A percentile compares a stretch with the other conserved stretches of the same genome.
Conservation (phyloP, 2,113 vertebrate species). For the Aythya baeri region DNA sequence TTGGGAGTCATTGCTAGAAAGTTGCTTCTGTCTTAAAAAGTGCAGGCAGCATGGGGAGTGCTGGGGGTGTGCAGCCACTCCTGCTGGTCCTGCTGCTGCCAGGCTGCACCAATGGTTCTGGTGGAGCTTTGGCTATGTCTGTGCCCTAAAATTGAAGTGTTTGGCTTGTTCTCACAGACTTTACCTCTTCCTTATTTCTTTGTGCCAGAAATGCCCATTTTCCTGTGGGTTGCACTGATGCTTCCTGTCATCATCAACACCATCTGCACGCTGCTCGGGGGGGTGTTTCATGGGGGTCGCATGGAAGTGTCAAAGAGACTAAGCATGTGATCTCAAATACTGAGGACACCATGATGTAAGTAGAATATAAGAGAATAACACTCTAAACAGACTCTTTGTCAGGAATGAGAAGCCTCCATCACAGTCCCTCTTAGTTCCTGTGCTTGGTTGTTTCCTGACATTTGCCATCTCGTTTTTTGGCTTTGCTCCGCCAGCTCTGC, state of each 20-base stretch:
- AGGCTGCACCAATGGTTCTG: fast-evolving
- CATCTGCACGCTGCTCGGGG: fast-evolving
- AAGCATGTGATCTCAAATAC: not conserved
- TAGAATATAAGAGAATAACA: not conserved
- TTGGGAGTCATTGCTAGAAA: not conserved
- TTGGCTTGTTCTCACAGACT: not conserved
- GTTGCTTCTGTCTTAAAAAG: not conserved
- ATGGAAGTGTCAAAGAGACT: not conserved
- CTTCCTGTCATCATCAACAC: not conserved
- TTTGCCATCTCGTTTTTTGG: not conserved
- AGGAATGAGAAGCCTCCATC: not conserved
- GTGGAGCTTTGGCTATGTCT: not conserved
- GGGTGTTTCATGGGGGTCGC: not conserved
- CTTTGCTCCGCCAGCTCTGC: not conserved
- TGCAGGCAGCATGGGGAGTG: not conserved
- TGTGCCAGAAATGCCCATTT: not conserved
- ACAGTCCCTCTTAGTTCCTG: not conserved
- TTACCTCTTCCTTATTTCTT: not conserved
- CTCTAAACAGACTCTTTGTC: not conserved
- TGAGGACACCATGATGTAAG: fast-evolving
- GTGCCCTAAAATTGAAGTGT: not conserved
- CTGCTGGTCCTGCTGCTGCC: not conserved
- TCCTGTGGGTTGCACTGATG: not conserved
- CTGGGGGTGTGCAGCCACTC: not conserved
- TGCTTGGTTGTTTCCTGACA: not conserved